Conservation (phyloP, 1,140 invertebrate genomes). For the Caenorhabditis latens region DNA sequence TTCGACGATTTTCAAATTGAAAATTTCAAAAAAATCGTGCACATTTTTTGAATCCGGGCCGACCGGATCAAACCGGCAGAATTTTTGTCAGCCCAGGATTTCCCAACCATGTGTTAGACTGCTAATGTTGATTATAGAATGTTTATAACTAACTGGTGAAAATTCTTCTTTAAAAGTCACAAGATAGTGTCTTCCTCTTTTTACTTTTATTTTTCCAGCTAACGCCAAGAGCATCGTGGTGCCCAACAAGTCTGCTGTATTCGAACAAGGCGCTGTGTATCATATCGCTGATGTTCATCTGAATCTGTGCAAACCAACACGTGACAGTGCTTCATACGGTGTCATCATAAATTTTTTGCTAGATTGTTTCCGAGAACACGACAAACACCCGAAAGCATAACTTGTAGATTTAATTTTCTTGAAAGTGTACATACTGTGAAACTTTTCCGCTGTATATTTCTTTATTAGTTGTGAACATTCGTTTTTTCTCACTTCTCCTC, state of each 20-base stretch:
- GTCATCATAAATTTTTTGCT: constrained; percentile 61
- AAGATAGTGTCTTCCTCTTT: not conserved
- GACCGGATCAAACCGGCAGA: too few species aligned
- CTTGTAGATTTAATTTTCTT: not conserved
- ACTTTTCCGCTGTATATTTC: not conserved
- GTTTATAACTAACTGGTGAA: too few species aligned
- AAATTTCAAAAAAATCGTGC: too few species aligned
- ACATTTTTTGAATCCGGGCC: too few species aligned
- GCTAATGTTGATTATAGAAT: too few species aligned
- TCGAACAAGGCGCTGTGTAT: constrained; percentile 60
- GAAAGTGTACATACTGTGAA: not conserved
- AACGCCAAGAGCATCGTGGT: constrained; percentile 63
- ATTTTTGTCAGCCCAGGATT: too few species aligned
- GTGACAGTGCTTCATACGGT: constrained; percentile 56
- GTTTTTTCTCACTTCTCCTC: not conserved
- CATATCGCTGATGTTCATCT: constrained; percentile 67
- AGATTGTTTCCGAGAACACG: constrained; percentile 56
- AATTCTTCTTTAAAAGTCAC: too few species aligned
- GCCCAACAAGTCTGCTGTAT: constrained; percentile 57
- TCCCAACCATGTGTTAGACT: too few species aligned
- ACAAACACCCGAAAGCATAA: constrained; percentile 28
- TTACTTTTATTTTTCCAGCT: not conserved
- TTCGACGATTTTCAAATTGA: too few species aligned
- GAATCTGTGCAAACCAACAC: constrained; percentile 64
- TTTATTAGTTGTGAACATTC: not conserved